Base-by-base conservation (phyloP, 1,140 invertebrate species). In the Lepidostoma basale region DNA sequence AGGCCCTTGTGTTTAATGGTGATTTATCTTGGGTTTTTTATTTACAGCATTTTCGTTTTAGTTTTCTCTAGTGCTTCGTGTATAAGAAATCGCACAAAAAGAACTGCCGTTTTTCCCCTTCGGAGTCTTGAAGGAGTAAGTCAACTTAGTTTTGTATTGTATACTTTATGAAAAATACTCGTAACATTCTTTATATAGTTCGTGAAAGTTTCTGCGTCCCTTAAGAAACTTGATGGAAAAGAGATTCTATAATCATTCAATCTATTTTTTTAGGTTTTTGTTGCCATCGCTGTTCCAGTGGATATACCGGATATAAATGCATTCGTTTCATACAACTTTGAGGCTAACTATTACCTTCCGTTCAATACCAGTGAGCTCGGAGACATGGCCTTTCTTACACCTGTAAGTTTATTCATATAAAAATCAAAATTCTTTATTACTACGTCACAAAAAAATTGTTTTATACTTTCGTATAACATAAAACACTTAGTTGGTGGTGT, bases 291-390 rank as follows among this genome's bases (percentile, higher is more conserved):
- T 0, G 82, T 92, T 30, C 90, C 90, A 0, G 74, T 92, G 26
- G 89, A 90, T 73, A 81, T 90, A 36, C 88, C 88, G 1, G 84
- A 85, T 71, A 87, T 85, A 72, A 88, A 88, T 72, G 85, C 90
- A 6, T 90, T 89, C 66, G 79, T 91, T 39, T 90, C 90, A 0
- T 90, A 89, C 70, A 91, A 91, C 75, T 90, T 92, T 75, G 91
- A 92, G 75, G 87, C 88, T 0, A 90, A 87, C 76, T 92, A 91
- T 79, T 77, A 74, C 33, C 75, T 90, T 8, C 67, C 81, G 12
- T 78, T 73, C 3, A 82, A 82, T 45, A 78, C 79, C 26, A 79
- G 79, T 1, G 75, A 83, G 52, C 74, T 82, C 3, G 80, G 81
- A 40, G 80, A 81, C 49, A 69, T 69, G 62, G 22, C 56, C 16